Conservation (phyloP, 2,797 vertebrate species). For the Kryptolebias ocellatus region DNA sequence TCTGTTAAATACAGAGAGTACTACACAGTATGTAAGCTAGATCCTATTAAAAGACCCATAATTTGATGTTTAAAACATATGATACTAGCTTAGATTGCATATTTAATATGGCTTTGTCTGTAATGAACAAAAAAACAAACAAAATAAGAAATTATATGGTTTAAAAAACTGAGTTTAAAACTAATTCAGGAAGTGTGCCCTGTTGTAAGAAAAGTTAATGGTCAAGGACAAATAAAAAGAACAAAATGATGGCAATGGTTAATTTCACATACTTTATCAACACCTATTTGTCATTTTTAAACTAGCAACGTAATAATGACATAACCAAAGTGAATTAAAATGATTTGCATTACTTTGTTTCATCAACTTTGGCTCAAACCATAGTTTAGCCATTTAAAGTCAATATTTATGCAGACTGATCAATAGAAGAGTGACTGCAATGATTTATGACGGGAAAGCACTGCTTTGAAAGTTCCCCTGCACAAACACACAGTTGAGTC, state of each 20-base stretch:
- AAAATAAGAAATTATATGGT: background rate
- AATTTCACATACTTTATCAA: too few relatives aligned
- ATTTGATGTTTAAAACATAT: background rate
- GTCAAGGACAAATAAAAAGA: background rate
- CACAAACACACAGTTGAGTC: background rate
- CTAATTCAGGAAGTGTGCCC: too few relatives aligned
- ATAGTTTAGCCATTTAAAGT: too few relatives aligned
- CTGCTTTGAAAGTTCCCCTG: background rate
- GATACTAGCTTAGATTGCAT: background rate
- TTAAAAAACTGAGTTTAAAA: background rate
- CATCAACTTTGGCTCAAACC: too few relatives aligned
- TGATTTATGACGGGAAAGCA: slow-evolving; percentile 1
- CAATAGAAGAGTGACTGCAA: background rate
- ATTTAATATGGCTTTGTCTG: background rate
- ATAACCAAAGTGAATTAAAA: too few relatives aligned
- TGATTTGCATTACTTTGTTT: too few relatives aligned
- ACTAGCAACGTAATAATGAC: too few relatives aligned
- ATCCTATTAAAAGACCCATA: background rate
- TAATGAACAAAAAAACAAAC: background rate
- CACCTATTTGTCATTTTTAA: too few relatives aligned
- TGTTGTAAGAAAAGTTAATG: too few relatives aligned
- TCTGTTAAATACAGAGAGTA: too few relatives aligned
- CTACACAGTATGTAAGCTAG: background rate
- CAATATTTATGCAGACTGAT: too few relatives aligned
- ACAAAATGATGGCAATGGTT: background rate